These are phyloP conservation scores for Apostichopus parvimensis DNA, from an alignment of 35 echinoderm and acorn worm species.

Conservation along the genomic window DNA sequence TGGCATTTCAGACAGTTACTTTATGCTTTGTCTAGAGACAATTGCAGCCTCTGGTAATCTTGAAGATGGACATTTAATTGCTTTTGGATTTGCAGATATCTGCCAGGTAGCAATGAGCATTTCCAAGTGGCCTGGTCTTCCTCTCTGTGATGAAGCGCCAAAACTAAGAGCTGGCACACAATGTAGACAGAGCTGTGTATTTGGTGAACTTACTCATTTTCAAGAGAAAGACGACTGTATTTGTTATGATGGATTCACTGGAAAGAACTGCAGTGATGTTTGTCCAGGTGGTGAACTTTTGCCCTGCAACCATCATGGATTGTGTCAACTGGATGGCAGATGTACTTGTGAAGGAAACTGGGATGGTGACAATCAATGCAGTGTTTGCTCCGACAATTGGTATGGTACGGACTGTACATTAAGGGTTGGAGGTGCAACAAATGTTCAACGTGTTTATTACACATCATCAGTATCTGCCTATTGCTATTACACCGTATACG, in stretches of 20 bases:
- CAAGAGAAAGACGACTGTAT: slow-evolving; percentile 19
- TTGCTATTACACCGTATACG: slow-evolving; percentile 73
- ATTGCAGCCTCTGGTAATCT: slow-evolving; percentile 57
- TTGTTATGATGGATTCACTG: slow-evolving; percentile 74
- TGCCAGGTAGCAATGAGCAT: slow-evolving; percentile 72
- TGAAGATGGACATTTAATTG: slow-evolving; percentile 63
- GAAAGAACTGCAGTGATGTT: slow-evolving; percentile 58
- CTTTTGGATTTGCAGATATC: slow-evolving; percentile 83
- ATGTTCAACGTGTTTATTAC: slow-evolving; percentile 28
- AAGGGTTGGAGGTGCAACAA: not conserved
- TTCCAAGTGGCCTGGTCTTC: slow-evolving; percentile 68
- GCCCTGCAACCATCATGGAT: slow-evolving; percentile 69
- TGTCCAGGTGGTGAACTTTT: slow-evolving; percentile 68
- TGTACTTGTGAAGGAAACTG: slow-evolving; percentile 86
- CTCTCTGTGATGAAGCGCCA: slow-evolving; percentile 73
- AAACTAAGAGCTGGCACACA: slow-evolving; percentile 67
- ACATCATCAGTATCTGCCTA: slow-evolving; percentile 55
- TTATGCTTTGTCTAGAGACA: slow-evolving; percentile 60
- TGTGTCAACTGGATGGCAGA: slow-evolving; percentile 39
- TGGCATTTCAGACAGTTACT: slow-evolving; percentile 61
- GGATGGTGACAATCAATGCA: slow-evolving; percentile 65
- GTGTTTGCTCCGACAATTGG: slow-evolving; percentile 63
- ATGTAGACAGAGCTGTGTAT: slow-evolving; percentile 75
- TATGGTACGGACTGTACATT: slow-evolving; percentile 81
- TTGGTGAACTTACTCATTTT: slow-evolving; percentile 41